Base-by-base conservation (phyloP, 2,797 vertebrate species). In the Thaleichthys pacificus region DNA sequence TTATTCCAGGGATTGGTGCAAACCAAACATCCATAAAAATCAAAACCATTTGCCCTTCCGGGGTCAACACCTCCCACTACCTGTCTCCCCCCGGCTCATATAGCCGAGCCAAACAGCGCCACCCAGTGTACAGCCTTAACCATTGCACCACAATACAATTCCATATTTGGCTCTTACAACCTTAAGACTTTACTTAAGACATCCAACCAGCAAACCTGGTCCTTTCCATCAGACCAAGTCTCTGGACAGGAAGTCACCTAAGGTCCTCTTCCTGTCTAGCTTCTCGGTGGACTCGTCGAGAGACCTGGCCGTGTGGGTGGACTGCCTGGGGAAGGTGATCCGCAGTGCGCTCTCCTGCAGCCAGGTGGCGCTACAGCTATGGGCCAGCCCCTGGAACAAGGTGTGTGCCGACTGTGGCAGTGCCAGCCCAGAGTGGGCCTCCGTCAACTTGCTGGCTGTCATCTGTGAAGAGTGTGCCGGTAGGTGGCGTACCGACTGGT, bases 381-480 rank as follows among this genome's bases (percentile, higher is more conserved):
- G 92, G 92, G 86, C 86, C 24, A 93, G 86, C 72, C 89, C 91
- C 0, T 77, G 80, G 75, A 94, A 93, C 80, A 93, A 92, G 61
- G 81, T 92, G 28, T 94, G 93, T 0, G 91, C 82, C 0, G 93
- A 94, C 78, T 94, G 93, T 1, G 75, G 89, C 0, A 51, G 77
- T 0, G 83, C 91, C 58, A 89, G 83, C 76, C 93, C 93, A 0
- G 93, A 93, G 74, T 94, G 93, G 93, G 92, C 93, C 0, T 94
- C 93, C 0, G 82, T 93, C 72, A 94, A 94, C 81, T 86, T 94
- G 69, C 79, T 94, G 74, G 74, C 93, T 73, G 89, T 94, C 71
- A 83, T 94, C 79, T 94, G 93, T 71, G 86, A 93, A 2, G 74
- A 72, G 51, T 94, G 93, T 5, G 93, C 93, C 68, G 91, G 93